Evolutionary conservation across 2,113 vertebrate genomes (phyloP).

Genomic region (Marmota flaviventris): DNA sequence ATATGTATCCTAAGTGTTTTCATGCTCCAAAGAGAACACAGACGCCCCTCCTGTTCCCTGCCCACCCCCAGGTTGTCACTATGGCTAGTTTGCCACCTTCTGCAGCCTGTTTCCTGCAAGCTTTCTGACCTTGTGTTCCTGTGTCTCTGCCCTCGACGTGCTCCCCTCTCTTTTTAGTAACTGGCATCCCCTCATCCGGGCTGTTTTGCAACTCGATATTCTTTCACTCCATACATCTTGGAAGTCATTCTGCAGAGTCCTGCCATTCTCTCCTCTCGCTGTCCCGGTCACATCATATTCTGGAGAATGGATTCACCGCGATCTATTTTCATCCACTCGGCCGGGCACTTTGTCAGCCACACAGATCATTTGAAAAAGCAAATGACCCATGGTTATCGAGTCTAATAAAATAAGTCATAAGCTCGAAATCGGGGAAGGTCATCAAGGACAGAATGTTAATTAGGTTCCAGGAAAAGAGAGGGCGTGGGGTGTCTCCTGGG

Average conservation of each 20-base stretch:
- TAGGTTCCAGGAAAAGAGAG: background rate
- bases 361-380: slow-evolving; percentile 5
- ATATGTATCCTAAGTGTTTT: background rate
- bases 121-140: background rate
- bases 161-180: background rate
- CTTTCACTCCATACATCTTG: background rate
- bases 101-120: accelerated
- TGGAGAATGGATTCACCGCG: background rate
- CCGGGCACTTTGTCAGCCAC: background rate
- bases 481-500: accelerated
- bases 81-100: accelerated
- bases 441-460: slow-evolving; percentile 22
- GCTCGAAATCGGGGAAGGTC: background rate
- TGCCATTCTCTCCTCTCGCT: background rate
- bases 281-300: background rate
- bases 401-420: slow-evolving; percentile 3
- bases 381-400: slow-evolving; percentile 5
- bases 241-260: background rate
- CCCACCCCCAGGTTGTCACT: too few relatives aligned
- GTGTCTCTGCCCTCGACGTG: accelerated
- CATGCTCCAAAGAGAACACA: background rate
- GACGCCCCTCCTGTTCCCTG: background rate
- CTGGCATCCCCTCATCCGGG: background rate
- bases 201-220: background rate
- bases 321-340: slow-evolving; percentile 10